Conservation (phyloP, 2,797 vertebrate genomes). For the Coilia nasus region DNA sequence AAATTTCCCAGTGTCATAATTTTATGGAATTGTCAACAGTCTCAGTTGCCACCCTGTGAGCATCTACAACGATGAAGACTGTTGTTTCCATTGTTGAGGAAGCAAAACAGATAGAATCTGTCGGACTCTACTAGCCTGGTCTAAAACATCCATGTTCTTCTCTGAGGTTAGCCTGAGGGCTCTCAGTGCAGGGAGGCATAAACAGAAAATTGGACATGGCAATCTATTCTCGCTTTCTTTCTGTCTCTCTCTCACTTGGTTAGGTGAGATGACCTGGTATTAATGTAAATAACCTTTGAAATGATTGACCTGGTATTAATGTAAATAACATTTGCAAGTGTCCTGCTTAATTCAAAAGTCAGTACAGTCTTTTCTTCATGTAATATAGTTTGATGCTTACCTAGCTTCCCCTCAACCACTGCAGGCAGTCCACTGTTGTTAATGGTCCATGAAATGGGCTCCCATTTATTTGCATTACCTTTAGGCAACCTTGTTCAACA, state of each 20-base stretch:
- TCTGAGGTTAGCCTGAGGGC: not conserved
- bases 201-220: not conserved
- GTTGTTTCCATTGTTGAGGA: not conserved
- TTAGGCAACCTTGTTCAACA: not conserved
- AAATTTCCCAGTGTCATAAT: not conserved
- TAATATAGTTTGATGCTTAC: too few species aligned
- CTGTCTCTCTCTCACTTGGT: not conserved
- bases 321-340: too few species aligned
- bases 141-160: not conserved
- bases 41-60: not conserved
- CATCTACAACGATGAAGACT: not conserved
- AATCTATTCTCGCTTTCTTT: not conserved
- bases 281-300: too few species aligned
- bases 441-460: not conserved
- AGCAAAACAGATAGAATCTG: not conserved
- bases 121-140: not conserved
- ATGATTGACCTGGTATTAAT: not conserved
- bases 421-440: not conserved
- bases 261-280: too few species aligned
- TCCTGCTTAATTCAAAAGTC: too few species aligned
- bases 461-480: too few species aligned
- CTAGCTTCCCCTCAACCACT: not conserved
- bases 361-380: not conserved
- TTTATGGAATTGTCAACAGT: not conserved
- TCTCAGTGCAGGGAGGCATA: not conserved